Percentiles rank a stretch among this genome's conserved stretches.
Conservation (phyloP, 2,113 vertebrate species). For the Brachyhypopomus occidentalis region DNA sequence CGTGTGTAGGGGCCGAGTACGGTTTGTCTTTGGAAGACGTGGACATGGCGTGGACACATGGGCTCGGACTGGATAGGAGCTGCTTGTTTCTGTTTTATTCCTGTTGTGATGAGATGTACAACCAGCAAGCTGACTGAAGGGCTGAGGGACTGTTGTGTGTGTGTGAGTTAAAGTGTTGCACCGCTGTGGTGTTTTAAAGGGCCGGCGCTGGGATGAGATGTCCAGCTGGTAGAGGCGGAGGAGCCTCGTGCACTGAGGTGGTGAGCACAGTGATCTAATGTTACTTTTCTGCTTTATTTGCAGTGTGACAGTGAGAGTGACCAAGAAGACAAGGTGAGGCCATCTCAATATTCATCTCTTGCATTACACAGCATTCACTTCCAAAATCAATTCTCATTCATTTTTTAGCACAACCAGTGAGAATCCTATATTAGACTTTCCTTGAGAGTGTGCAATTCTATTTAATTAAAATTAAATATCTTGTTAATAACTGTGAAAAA, state of each 20-base stretch:
- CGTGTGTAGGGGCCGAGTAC: too few relatives aligned
- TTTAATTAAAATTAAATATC: constrained; percentile 73
- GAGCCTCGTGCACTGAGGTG: too few relatives aligned
- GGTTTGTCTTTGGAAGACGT: too few relatives aligned
- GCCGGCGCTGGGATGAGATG: background rate
- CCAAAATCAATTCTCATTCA: constrained; percentile 16
- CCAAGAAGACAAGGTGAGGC: constrained; percentile 94
- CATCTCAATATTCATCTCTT: background rate
- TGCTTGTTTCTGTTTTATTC: constrained; percentile 50
- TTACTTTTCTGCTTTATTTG: constrained; percentile 54
- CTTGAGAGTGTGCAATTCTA: constrained; percentile 64
- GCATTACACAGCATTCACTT: constrained; percentile 16
- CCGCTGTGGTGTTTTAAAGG: background rate
- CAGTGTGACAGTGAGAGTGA: constrained; percentile 96
- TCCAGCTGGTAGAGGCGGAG: too few relatives aligned
- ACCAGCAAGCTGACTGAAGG: constrained; percentile 1
- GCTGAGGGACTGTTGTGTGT: background rate
- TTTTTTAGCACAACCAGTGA: constrained; percentile 54
- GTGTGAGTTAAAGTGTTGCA: background rate
- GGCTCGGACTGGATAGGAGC: constrained; percentile 38
- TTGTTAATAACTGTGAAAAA: constrained; percentile 70
- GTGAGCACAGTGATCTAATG: constrained; percentile 6
- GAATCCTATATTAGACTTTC: constrained; percentile 63
- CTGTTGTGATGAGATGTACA: constrained; percentile 46
- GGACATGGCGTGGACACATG: too few relatives aligned